Evolutionary conservation across 2,888 invertebrate species (phyloP), one percentile per base, ranked within the genome.

Genomic region (Nemapogon koenigi): DNA sequence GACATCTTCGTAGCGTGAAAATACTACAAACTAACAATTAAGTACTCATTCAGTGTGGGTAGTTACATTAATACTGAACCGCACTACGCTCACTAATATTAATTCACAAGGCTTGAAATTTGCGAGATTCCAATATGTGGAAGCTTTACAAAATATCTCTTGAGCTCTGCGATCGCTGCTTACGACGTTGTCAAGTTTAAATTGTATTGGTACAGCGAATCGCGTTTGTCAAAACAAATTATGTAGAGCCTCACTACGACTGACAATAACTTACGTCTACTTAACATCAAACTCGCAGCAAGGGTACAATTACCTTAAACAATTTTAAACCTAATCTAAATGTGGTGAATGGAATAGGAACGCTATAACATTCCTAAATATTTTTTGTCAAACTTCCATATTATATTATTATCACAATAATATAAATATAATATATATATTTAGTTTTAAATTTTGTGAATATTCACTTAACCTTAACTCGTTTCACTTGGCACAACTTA

Each of bases 401-500:
- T n/a, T n/a, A n/a, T 72, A 75, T 75, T 72, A 68, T 66, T 63
- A 75, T 73, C 71, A 73, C 70, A 72, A 62, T 69, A 72, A 64
- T 70, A 67, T 32, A 25, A 41, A 37, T 37, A 19, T 40, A 18
- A 71, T 69, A 72, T 71, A 72, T 72, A 72, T 62, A 71, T 64
- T 65, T 70, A 68, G 70, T 62, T 57, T 60, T 67, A 63, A 73
- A 76, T 72, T 76, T 75, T 73, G 73, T 75, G 71, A 73, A 70
- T 59, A 63, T 69, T 65, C 75, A 78, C 72, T 76, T 76, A 73
- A 73, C 65, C 73, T 78, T 76, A 75, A 6, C 64, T 67, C 71
- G 64, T 71, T 71, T 73, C 73, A 72, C 73, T 78, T 75, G 78
- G 76, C 78, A 78, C 78, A 73, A 70, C 64, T 62, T n/a, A n/a